Evolutionary conservation across 2,888 invertebrate genomes (phyloP).

Genomic region (Lobophora halterata): DNA sequence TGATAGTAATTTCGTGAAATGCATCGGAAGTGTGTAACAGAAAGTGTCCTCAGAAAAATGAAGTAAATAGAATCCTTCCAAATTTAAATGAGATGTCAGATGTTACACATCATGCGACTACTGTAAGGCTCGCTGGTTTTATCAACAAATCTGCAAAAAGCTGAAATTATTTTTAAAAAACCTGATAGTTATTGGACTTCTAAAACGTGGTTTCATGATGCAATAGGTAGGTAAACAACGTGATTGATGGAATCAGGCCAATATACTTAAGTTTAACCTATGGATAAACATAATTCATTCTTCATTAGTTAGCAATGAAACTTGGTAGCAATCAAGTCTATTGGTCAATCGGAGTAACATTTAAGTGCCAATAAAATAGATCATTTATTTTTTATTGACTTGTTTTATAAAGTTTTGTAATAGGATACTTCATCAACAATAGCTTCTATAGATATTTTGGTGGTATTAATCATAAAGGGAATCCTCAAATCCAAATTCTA

Average conservation of each 20-base stretch:
- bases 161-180: too few relatives aligned
- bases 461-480: constrained; percentile 4
- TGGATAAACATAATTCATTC: constrained; percentile 25
- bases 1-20: too few relatives aligned
- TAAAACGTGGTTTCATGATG: constrained; percentile 14
- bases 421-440: constrained; percentile 12
- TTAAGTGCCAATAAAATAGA: constrained; percentile 29
- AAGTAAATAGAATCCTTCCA: too few relatives aligned
- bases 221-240: constrained; percentile 19
- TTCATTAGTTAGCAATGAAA: constrained; percentile 21
- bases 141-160: too few relatives aligned
- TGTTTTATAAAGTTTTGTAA: constrained; percentile 15
- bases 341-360: constrained; percentile 17
- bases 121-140: too few relatives aligned
- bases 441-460: constrained; percentile 4
- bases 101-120: too few relatives aligned
- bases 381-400: constrained; percentile 28
- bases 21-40: too few relatives aligned
- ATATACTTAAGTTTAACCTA: constrained; percentile 25
- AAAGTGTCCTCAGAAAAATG: too few relatives aligned
- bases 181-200: constrained; percentile 9
- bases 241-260: constrained; percentile 31
- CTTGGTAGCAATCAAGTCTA: constrained; percentile 11
- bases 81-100: too few relatives aligned
- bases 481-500: too few relatives aligned